Conservation (phyloP, 2,113 vertebrate genomes). For the Puma concolor region DNA sequence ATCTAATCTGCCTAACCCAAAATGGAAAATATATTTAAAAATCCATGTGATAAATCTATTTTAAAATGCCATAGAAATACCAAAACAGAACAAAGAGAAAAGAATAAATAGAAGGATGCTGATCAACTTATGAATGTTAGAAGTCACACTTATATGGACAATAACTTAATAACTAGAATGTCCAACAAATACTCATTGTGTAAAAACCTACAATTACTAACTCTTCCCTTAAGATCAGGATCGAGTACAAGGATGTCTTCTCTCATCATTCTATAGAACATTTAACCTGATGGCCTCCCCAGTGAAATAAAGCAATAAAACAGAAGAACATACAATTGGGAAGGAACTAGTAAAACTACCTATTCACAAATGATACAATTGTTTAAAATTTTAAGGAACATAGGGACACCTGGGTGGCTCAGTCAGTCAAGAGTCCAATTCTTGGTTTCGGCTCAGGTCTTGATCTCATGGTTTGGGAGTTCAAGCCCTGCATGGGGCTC, state of each 20-base stretch:
- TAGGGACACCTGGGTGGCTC: too few species aligned
- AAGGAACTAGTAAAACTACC: neutral
- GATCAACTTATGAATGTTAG: neutral
- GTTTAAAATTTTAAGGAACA: neutral
- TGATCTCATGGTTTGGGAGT: too few species aligned
- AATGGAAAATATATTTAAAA: neutral
- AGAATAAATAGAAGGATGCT: neutral
- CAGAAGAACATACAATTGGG: neutral
- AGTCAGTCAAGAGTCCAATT: too few species aligned
- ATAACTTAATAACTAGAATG: too few species aligned
- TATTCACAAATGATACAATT: neutral
- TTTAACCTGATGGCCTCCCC: neutral
- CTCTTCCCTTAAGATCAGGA: too few species aligned
- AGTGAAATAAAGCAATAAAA: neutral
- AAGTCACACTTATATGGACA: too few species aligned
- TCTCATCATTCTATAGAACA: slow-evolving; percentile 22
- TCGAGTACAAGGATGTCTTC: neutral
- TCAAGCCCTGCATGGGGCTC: too few species aligned
- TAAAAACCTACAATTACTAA: too few species aligned
- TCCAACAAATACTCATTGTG: too few species aligned
- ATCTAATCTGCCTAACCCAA: neutral
- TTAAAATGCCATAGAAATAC: slow-evolving; percentile 44
- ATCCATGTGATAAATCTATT: neutral
- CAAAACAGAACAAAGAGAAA: neutral
- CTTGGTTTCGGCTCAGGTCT: too few species aligned